Evolutionary conservation across 2,113 vertebrate genomes (phyloP).

Genomic region (Ophiodon elongatus): DNA sequence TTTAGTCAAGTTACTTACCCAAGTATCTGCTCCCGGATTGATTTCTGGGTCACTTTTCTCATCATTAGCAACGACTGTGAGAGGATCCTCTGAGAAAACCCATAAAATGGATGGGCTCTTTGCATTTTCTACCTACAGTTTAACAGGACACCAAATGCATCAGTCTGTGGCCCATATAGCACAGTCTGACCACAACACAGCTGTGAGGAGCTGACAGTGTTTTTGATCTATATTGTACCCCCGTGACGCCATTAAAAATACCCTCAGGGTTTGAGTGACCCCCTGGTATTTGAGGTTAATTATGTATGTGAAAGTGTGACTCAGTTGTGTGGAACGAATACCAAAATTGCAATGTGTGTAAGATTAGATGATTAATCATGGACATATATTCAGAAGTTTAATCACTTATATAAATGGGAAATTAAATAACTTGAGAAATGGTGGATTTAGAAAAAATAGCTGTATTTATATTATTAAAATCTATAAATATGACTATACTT

Average conservation of each 20-base stretch:
- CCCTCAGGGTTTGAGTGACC: neutral
- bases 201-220: constrained; percentile 23
- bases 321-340: neutral
- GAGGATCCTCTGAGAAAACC: constrained; percentile 38
- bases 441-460: neutral
- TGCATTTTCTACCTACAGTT: constrained; percentile 24
- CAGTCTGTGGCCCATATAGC: neutral
- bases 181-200: neutral
- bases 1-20: constrained; percentile 59
- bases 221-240: constrained; percentile 8
- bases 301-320: constrained; percentile 17
- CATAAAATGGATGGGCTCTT: constrained; percentile 24
- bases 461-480: neutral
- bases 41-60: constrained; percentile 50
- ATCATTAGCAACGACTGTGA: constrained; percentile 46
- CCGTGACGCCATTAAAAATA: neutral
- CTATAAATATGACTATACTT: neutral
- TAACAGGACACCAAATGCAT: neutral
- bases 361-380: neutral
- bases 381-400: neutral
- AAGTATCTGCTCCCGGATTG: constrained; percentile 48
- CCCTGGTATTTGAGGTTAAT: constrained; percentile 6
- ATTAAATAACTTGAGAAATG: neutral
- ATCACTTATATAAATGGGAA: neutral
- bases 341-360: neutral